Evolutionary conservation across 2,797 vertebrate species (phyloP).

Genomic region (Iguana delicatissima): DNA sequence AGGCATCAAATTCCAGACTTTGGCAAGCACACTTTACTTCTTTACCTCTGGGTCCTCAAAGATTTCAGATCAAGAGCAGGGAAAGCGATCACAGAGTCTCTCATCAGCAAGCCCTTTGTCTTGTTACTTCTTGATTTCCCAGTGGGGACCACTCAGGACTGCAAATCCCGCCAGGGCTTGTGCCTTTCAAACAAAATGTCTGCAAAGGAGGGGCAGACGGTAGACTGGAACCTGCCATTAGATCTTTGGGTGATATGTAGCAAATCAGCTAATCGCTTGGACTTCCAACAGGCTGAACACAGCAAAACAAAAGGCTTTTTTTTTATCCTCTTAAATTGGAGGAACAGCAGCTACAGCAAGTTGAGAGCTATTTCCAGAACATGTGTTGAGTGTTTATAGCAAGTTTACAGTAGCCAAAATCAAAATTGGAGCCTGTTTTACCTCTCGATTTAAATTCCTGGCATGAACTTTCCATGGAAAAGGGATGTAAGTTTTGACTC

Average conservation of each 20-base stretch:
- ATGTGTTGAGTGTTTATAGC: not conserved
- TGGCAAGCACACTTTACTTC: not conserved
- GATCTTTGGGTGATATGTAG: not conserved
- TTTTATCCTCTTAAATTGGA: not conserved
- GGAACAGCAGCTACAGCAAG: not conserved
- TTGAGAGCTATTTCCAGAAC: not conserved
- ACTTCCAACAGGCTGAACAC: not conserved
- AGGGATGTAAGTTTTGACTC: not conserved
- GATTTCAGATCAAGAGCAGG: not conserved
- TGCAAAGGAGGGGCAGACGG: not conserved
- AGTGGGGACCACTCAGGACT: not conserved
- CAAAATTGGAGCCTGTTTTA: conserved; percentile 23
- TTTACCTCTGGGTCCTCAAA: not conserved
- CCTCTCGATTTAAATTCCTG: not conserved
- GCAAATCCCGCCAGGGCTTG: not conserved
- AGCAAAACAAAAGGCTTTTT: not conserved
- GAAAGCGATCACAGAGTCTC: not conserved
- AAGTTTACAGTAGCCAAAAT: not conserved
- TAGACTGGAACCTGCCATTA: not conserved
- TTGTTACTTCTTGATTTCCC: not conserved
- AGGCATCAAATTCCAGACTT: not conserved
- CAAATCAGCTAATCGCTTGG: not conserved
- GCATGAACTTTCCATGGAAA: rapidly evolving
- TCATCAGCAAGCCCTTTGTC: not conserved
- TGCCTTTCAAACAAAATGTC: too few relatives aligned